Percentiles rank a stretch among this genome's conserved stretches.
Evolutionary conservation across 2,113 vertebrate genomes (phyloP).

Genomic region (Xenopus tropicalis): UCB_Xtro_10.0 CM004446.2:55042001-55042500

Average conservation of each 20-base stretch:
- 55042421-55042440: conserved; percentile 47
- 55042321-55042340: conserved; percentile 49
- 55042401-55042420: conserved; percentile 49
- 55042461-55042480: conserved; percentile 43
- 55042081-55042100: too few species aligned
- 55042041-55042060: too few species aligned
- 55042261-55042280: background rate
- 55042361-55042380: conserved; percentile 24
- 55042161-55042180: too few species aligned
- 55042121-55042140: too few species aligned
- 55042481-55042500: conserved; percentile 47
- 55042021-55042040: too few species aligned
- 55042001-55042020: too few species aligned
- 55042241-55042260: background rate
- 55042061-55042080: too few species aligned
- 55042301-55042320: conserved; percentile 32
- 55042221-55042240: background rate
- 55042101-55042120: too few species aligned
- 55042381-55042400: conserved; percentile 55
- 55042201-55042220: background rate
- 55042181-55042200: too few species aligned
- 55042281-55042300: conserved; percentile 11
- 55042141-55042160: too few species aligned
- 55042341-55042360: conserved; percentile 33
- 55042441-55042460: conserved; percentile 30